Evolutionary conservation across 2,113 vertebrate species (phyloP).

Genomic region (Passer montanus): DNA sequence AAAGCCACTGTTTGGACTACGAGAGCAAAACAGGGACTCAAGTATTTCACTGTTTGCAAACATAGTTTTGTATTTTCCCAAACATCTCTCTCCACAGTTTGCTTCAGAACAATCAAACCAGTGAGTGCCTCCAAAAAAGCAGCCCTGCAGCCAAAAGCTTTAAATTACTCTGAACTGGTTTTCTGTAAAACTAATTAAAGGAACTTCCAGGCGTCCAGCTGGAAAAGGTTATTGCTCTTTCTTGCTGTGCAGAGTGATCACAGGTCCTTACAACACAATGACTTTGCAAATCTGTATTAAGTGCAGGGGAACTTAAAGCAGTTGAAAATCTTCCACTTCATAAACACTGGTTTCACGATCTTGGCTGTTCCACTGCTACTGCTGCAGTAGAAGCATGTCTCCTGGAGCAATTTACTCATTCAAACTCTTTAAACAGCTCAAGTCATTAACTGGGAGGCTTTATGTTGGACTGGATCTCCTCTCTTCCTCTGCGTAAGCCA

Average conservation of each 20-base stretch:
- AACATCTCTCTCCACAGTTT: background rate
- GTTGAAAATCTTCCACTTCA: background rate
- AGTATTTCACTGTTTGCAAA: constrained; percentile 7
- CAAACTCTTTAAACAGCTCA: background rate
- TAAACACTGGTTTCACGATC: background rate
- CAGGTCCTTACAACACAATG: background rate
- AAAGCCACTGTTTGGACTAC: background rate
- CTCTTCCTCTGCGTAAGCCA: background rate
- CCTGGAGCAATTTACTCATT: background rate
- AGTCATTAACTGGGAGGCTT: background rate
- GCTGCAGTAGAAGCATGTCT: background rate
- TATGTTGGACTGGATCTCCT: background rate
- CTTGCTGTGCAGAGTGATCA: background rate
- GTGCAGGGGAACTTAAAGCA: background rate
- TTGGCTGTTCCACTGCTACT: background rate
- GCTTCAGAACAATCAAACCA: background rate
- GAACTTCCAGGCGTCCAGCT: constrained; percentile 1
- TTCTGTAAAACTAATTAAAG: constrained; percentile 1
- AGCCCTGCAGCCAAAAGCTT: background rate
- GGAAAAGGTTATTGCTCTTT: constrained; percentile 19
- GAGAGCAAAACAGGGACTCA: background rate
- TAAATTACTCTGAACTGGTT: background rate
- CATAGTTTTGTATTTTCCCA: background rate
- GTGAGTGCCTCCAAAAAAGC: background rate
- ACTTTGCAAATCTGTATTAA: background rate